A percentile compares a stretch with the other conserved stretches of the same genome.
These are phyloP conservation scores for Puntigrus tetrazona DNA, from an alignment of 2,113 vertebrate species.

Conservation along the genomic window DNA sequence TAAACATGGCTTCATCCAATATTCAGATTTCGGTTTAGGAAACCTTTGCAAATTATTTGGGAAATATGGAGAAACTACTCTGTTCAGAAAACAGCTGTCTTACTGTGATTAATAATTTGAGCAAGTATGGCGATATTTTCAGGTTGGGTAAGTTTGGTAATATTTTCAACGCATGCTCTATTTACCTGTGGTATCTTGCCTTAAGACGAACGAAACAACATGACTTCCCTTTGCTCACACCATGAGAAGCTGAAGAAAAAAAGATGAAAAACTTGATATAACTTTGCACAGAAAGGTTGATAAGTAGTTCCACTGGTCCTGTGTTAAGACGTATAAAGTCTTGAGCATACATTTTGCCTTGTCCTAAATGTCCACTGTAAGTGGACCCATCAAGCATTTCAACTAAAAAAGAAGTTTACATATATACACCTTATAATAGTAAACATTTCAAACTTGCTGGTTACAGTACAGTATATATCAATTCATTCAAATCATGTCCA, in stretches of 20 bases:
- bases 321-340: neutral
- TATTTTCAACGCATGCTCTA: neutral
- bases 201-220: neutral
- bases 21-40: neutral
- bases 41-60: neutral
- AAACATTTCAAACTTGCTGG: neutral
- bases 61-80: too few species aligned
- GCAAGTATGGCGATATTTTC: neutral
- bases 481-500: neutral
- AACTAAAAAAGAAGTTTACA: neutral
- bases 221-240: neutral
- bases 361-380: neutral
- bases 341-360: neutral
- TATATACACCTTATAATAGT: neutral
- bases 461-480: neutral
- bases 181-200: neutral
- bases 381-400: neutral
- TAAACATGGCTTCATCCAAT: neutral
- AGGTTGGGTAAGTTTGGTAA: neutral
- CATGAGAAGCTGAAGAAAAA: neutral
- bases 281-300: neutral
- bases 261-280: neutral
- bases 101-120: neutral
- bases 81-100: neutral
- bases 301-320: neutral